Percentiles rank a stretch among this genome's conserved stretches.
Conservation (phyloP, 2,113 vertebrate genomes). For the Hippocampus guttulatus region DNA sequence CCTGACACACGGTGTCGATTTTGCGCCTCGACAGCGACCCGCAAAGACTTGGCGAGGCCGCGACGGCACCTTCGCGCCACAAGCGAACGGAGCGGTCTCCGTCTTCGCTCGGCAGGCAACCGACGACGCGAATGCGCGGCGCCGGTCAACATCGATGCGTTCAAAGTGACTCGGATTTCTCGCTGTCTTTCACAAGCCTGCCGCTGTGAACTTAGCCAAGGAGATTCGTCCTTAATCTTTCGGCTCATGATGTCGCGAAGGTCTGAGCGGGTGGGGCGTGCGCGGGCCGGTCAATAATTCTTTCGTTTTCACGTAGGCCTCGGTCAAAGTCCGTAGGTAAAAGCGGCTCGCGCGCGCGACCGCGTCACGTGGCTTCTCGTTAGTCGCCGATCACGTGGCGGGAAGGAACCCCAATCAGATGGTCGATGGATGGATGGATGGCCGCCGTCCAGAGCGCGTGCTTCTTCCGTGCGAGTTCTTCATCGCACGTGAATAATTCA, state of each 20-base stretch:
- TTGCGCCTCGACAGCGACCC: constrained; percentile 31
- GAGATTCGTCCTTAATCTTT: background rate
- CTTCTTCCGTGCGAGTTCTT: background rate
- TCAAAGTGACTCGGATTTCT: background rate
- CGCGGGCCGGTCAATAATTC: background rate
- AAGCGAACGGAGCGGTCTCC: background rate
- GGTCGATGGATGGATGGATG: background rate
- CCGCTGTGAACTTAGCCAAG: background rate
- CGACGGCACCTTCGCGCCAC: background rate
- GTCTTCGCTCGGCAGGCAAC: background rate
- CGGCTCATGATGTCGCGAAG: background rate
- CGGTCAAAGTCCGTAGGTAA: constrained; percentile 3
- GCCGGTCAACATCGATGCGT: background rate
- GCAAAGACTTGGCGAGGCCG: constrained; percentile 6
- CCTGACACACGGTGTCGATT: constrained; percentile 40
- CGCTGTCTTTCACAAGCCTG: background rate
- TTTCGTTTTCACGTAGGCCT: background rate
- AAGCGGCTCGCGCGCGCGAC: background rate
- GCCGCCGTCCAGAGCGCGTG: background rate
- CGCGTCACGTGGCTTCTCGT: background rate
- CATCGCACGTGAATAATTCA: background rate
- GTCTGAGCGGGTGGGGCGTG: background rate
- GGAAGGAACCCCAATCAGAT: background rate
- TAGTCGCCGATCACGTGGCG: background rate
- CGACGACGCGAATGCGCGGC: background rate